Conservation (phyloP, 2,888 invertebrate genomes). For the Bombylius discolor region DNA sequence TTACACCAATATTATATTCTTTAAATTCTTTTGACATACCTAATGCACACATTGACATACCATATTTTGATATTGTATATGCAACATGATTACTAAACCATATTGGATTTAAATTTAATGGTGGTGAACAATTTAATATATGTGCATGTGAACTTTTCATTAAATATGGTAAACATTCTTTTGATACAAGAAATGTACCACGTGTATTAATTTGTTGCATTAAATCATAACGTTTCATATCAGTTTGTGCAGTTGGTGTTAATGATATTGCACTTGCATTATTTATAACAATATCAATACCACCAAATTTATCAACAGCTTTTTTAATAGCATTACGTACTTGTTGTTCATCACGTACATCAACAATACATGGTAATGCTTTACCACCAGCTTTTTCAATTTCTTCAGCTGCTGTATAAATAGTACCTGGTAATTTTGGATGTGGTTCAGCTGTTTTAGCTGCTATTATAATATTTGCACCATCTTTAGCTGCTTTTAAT, state of each 20-base stretch:
- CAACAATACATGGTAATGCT: constrained; percentile 67
- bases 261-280: constrained; percentile 92
- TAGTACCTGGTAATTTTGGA: constrained; percentile 53
- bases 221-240: constrained; percentile 93
- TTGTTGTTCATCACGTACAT: constrained; percentile 65
- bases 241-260: constrained; percentile 66
- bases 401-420: constrained; percentile 62
- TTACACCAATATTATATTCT: constrained; percentile 72
- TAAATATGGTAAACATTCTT: constrained; percentile 75
- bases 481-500: constrained; percentile 76
- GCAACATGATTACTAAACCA: constrained; percentile 90
- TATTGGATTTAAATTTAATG: constrained; percentile 70
- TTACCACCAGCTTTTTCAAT: constrained; percentile 72
- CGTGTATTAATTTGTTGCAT: constrained; percentile 92
- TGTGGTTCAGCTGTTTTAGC: constrained; percentile 78
- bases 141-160: constrained; percentile 81
- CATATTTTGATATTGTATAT: constrained; percentile 97
- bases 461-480: constrained; percentile 75
- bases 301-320: constrained; percentile 72
- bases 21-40: constrained; percentile 94
- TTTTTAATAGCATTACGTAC: constrained; percentile 49
- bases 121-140: constrained; percentile 90
- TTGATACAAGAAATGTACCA: constrained; percentile 92
- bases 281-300: constrained; percentile 88
- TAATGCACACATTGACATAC: constrained; percentile 96